Conservation (phyloP, 2,113 vertebrate species). For the Fregata magnificens region DNA sequence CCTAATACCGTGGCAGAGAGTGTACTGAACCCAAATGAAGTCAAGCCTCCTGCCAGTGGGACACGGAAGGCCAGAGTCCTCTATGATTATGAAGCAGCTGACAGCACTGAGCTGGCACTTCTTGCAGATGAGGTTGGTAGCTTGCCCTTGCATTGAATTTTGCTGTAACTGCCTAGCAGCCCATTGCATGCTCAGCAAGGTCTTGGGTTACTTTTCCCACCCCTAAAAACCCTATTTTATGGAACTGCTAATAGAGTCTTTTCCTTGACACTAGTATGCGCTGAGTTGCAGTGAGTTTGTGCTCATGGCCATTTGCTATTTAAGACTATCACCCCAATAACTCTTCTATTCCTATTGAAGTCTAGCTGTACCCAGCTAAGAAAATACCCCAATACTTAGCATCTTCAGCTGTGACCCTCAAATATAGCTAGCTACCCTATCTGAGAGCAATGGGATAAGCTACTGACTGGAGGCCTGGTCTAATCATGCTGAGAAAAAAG, state of each 20-base stretch:
- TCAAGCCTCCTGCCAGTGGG: slow-evolving; percentile 87
- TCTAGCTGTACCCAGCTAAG: not conserved
- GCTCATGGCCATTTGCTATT: not conserved
- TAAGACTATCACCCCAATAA: not conserved
- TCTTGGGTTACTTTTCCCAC: not conserved
- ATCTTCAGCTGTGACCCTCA: not conserved
- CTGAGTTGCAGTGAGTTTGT: not conserved
- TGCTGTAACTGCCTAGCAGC: not conserved
- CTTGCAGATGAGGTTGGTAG: slow-evolving; percentile 90
- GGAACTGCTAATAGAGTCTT: not conserved
- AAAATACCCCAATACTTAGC: not conserved
- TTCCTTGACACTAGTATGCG: not conserved
- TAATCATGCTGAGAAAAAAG: not conserved
- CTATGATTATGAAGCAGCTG: slow-evolving; percentile 93
- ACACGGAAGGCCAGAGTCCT: slow-evolving; percentile 93
- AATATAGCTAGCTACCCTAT: not conserved
- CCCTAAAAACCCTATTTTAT: not conserved
- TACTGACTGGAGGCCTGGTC: not conserved
- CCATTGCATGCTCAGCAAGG: not conserved
- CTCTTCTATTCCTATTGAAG: not conserved
- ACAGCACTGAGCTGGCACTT: slow-evolving; percentile 92
- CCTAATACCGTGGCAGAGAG: slow-evolving; percentile 71
- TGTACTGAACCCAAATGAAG: slow-evolving; percentile 84
- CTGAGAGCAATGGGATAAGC: not conserved
- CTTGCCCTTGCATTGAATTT: not conserved